Evolutionary conservation across 2,888 invertebrate genomes (phyloP), one percentile per base, ranked within the genome.

Genomic region (Athalia cordata): DNA sequence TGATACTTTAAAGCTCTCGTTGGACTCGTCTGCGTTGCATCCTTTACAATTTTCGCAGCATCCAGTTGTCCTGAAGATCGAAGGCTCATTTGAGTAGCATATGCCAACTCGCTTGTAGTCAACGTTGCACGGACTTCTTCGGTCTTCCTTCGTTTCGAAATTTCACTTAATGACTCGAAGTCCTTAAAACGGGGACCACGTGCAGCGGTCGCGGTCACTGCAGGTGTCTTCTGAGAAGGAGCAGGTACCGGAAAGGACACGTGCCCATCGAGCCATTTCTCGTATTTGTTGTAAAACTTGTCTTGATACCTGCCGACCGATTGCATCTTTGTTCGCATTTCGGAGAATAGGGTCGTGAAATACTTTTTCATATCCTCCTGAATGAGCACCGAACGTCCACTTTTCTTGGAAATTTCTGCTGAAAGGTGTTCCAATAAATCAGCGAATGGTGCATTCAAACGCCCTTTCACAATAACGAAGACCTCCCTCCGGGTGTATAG

Each of bases 1-100:
- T 59, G 47, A 50, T 78, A 80, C 72, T 77, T 77, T 13, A 47
- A 59, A 67, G 81, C 80, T 79, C 78, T 78, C 13, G 67, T 78
- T 55, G 79, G 79, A 59, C 78, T 79, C 15, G 76, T 80, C 66
- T 15, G 47, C 65, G 82, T 80, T 45, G 82, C 80, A 75, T 83
- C 80, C 7, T 79, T 29, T n/a, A 83, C 50, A 43, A 82, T 9
- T 80, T 82, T 80, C 45, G 80, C 79, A n/a, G 82, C 81, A 15
- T 80, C 75, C 62, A 77, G 15, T 78, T 82, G 77, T 59, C 79
- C 82, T 66, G 70, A 13, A 72, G 82, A 78, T 77, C 80, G 79
- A 72, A 83, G 77, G 75, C 78, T 79, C 82, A 81, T 80, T 79
- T 80, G 78, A 29, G 80, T 79, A 50, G 81, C 81, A 66, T 81